A percentile compares a stretch with the other conserved stretches of the same genome.
phyloP scores from a whole-genome alignment of 2,113 vertebrate genomes.

The Panurus biarmicus region DNA sequence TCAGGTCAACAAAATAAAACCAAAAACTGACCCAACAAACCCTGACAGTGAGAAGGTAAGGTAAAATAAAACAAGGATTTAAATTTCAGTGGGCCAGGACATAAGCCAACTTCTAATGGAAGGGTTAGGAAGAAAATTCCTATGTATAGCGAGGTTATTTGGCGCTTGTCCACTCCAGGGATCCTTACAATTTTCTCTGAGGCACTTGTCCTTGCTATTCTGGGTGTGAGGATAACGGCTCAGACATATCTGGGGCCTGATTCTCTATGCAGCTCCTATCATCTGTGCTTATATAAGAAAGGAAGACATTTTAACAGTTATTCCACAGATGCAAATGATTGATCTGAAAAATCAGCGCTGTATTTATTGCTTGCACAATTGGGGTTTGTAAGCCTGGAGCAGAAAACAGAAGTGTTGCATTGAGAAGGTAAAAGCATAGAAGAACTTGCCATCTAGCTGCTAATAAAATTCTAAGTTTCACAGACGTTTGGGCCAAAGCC shows the following conservation, averaged over 20 bases:
- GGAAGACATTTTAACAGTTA: not conserved
- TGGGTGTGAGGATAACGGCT: not conserved
- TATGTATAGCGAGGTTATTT: not conserved
- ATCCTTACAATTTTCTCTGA: not conserved
- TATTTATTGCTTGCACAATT: not conserved
- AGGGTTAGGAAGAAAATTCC: not conserved
- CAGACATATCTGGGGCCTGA: not conserved
- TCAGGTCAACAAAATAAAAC: not conserved
- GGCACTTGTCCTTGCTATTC: not conserved
- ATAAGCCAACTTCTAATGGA: not conserved
- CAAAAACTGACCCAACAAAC: not conserved
- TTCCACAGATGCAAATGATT: not conserved
- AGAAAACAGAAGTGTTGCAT: not conserved
- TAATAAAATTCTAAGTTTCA: not conserved
- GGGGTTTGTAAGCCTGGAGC: not conserved
- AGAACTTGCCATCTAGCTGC: not conserved
- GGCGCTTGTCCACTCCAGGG: not conserved
- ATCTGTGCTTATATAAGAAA: not conserved
- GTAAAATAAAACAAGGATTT: not conserved
- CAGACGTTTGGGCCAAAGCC: not conserved
- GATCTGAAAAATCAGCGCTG: not conserved
- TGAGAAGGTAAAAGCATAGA: not conserved
- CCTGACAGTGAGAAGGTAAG: not conserved
- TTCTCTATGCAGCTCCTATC: not conserved
- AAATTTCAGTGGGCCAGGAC: not conserved